phyloP scores from a whole-genome alignment of 2,888 invertebrate genomes.

The Drosophila incognita region DNA sequence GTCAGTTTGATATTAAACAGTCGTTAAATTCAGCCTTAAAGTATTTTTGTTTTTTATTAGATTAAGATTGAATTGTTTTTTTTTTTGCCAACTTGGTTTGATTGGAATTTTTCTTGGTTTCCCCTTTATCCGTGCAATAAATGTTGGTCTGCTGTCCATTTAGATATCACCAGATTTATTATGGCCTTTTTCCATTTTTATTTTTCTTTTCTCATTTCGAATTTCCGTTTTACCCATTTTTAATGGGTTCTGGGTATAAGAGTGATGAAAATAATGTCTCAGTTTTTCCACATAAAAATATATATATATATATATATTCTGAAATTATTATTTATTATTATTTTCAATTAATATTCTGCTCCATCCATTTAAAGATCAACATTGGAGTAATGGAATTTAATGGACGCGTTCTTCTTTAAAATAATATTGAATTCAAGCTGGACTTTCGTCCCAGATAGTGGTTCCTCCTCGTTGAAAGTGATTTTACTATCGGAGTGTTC shows the following conservation, averaged over 20 bases:
- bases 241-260: neutral
- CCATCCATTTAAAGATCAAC: neutral
- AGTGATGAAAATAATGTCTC: neutral
- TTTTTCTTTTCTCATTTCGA: neutral
- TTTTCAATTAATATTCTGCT: neutral
- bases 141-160: neutral
- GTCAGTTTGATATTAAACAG: neutral
- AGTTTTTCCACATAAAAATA: neutral
- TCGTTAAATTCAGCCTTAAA: neutral
- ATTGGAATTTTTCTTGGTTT: neutral
- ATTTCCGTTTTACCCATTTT: neutral
- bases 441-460: neutral
- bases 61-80: neutral
- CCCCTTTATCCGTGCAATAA: neutral
- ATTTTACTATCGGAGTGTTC: neutral
- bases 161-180: neutral
- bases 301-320: neutral
- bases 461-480: neutral
- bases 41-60: neutral
- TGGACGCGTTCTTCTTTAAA: neutral
- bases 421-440: neutral
- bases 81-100: neutral
- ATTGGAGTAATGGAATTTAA: neutral
- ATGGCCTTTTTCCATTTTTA: neutral
- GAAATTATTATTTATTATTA: neutral